Percentiles rank a stretch among this genome's conserved stretches.
These are phyloP conservation scores for Drosophila rubida DNA, from an alignment of 2,888 invertebrate genomes.

Conservation along the genomic window DNA sequence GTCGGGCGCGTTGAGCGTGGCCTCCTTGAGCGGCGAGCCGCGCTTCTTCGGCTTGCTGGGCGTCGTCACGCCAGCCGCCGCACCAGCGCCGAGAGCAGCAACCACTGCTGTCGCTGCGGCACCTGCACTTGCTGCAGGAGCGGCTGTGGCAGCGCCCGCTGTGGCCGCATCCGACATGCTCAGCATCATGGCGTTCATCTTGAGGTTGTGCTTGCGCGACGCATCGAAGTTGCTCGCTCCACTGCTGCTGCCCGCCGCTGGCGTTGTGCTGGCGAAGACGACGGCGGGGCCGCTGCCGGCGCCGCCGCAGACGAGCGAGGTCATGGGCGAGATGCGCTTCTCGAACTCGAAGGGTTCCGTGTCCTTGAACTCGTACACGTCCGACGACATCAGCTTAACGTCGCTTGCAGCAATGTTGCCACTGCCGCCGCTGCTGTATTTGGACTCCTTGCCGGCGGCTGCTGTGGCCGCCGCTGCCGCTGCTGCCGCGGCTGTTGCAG, in stretches of 20 bases:
- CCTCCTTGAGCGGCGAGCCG: conserved; percentile 81
- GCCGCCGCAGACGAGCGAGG: conserved; percentile 35
- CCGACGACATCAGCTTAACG: conserved; percentile 82
- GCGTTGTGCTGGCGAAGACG: conserved; percentile 20
- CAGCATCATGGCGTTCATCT: conserved; percentile 44
- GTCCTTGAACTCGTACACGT: conserved; percentile 95
- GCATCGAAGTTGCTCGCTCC: conserved; percentile 12
- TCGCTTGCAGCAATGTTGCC: conserved; percentile 17
- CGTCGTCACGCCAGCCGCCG: not conserved
- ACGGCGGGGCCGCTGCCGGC: not conserved
- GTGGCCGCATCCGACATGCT: conserved; percentile 4
- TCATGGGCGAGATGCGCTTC: conserved; percentile 86
- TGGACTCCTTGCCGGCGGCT: conserved; percentile 51
- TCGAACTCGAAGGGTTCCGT: conserved; percentile 95
- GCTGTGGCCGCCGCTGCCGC: not conserved
- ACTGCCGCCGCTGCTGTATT: conserved; percentile 28
- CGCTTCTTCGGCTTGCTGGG: conserved; percentile 75
- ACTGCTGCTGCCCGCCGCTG: conserved; percentile 12
- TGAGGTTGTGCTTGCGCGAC: conserved; percentile 53
- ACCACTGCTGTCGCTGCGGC: not conserved
- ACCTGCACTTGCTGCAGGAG: not conserved
- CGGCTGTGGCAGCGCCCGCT: not conserved
- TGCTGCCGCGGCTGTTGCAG: conserved; percentile 20
- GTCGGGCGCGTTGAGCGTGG: conserved; percentile 54
- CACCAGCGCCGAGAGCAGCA: not conserved